These are phyloP conservation scores for Diglossa cyanea DNA, from an alignment of 2,797 vertebrate genomes.

Conservation along the genomic window DNA sequence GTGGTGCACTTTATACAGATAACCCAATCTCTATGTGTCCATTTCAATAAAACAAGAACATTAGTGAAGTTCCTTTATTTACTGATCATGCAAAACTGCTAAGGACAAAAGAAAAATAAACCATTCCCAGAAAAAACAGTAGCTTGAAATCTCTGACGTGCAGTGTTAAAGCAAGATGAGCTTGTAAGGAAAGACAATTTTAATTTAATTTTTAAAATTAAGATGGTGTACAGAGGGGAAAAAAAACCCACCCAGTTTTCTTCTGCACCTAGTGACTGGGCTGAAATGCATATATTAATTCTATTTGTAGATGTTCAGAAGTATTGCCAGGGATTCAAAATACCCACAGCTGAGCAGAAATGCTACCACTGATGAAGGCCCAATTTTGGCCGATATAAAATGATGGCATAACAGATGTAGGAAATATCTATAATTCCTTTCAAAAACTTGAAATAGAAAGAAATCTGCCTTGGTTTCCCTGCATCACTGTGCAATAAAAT, in stretches of 20 bases:
- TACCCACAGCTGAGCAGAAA: background rate
- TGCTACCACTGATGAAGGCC: background rate
- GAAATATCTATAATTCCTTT: background rate
- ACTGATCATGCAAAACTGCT: background rate
- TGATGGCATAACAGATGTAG: background rate
- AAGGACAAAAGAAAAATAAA: background rate
- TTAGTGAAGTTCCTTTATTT: conserved; percentile 8
- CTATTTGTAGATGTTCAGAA: background rate
- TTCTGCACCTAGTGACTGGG: background rate
- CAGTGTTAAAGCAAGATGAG: background rate
- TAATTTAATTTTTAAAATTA: background rate
- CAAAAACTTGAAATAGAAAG: background rate
- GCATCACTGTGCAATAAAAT: background rate
- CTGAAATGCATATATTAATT: background rate
- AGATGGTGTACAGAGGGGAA: background rate
- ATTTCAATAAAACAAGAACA: conserved; percentile 32
- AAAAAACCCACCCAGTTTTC: background rate
- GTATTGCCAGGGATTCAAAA: background rate
- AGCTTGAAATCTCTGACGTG: background rate
- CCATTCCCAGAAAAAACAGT: background rate
- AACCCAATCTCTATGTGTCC: background rate
- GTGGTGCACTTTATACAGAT: background rate
- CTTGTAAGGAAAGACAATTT: background rate
- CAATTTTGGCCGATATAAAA: background rate
- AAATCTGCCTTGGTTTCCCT: background rate